Evolutionary conservation across 2,797 vertebrate species (phyloP).

Genomic region (Notolabrus celidotus): DNA sequence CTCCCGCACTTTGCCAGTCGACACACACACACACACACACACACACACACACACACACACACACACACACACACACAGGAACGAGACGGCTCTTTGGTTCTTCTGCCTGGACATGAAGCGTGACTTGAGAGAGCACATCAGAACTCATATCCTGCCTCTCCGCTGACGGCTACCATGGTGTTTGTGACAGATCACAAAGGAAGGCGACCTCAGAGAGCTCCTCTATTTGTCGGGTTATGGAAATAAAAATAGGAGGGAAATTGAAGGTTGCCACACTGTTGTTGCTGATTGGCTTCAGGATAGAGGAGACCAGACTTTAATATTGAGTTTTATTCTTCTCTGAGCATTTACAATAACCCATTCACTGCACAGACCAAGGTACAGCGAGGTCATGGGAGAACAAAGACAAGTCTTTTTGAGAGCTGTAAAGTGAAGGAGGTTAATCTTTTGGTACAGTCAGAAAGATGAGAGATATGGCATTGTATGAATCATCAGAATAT

Average conservation of each 20-base stretch:
- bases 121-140: slow-evolving; percentile 65
- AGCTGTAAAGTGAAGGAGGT: slow-evolving; percentile 6
- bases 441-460: neutral
- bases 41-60: neutral
- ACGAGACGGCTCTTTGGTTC: slow-evolving; percentile 65
- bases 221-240: slow-evolving; percentile 65
- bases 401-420: slow-evolving; percentile 20
- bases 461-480: slow-evolving; percentile 2
- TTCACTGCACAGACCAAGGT: slow-evolving; percentile 28
- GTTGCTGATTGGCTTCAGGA: slow-evolving; percentile 44
- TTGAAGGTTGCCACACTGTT: slow-evolving; percentile 49
- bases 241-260: slow-evolving; percentile 59
- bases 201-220: slow-evolving; percentile 59
- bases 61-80: slow-evolving; percentile 16
- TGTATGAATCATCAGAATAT: neutral
- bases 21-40: no score
- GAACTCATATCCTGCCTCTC: slow-evolving; percentile 47
- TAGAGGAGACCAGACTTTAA: slow-evolving; percentile 34
- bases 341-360: slow-evolving; percentile 21
- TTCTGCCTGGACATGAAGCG: slow-evolving; percentile 66
- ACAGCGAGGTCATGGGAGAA: slow-evolving; percentile 22
- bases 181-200: slow-evolving; percentile 74
- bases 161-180: slow-evolving; percentile 54
- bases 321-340: slow-evolving; percentile 40
- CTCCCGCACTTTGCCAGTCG: slow-evolving; percentile 46